These are phyloP conservation scores for Xiphophorus couchianus DNA, from an alignment of 2,113 vertebrate genomes.

Conservation along the genomic window DNA sequence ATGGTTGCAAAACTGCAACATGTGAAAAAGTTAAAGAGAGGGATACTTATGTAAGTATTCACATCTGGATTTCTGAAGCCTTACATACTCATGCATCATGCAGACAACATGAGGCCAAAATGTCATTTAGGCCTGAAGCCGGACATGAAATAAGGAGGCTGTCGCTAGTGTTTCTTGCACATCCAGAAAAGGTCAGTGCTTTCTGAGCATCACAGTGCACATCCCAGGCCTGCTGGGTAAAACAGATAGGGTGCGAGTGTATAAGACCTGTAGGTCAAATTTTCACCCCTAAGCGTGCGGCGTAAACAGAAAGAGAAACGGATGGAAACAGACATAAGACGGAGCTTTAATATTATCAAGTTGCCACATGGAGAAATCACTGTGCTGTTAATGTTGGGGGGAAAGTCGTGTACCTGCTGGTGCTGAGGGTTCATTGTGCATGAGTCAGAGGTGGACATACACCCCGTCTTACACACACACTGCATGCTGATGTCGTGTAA, in stretches of 20 bases:
- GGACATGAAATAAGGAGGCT: slow-evolving; percentile 25
- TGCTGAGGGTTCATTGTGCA: slow-evolving; percentile 53
- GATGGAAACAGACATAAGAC: slow-evolving; percentile 26
- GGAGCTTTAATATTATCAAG: slow-evolving; percentile 57
- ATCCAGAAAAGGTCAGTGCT: slow-evolving; percentile 58
- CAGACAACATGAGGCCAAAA: slow-evolving; percentile 22
- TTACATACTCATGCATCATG: slow-evolving; percentile 4
- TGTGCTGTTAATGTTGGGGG: slow-evolving; percentile 52
- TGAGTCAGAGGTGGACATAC: slow-evolving; percentile 65
- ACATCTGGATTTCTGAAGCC: background rate
- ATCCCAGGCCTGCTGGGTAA: slow-evolving; percentile 23
- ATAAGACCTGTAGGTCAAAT: slow-evolving; percentile 52
- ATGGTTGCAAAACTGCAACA: background rate
- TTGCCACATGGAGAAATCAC: slow-evolving; percentile 58
- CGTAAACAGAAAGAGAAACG: slow-evolving; percentile 16
- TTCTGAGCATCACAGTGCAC: slow-evolving; percentile 36
- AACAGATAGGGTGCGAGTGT: slow-evolving; percentile 49
- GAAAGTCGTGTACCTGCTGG: slow-evolving; percentile 64
- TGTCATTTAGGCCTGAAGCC: slow-evolving; percentile 32
- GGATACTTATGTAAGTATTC: background rate
- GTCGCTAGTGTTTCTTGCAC: slow-evolving; percentile 48
- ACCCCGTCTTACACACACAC: slow-evolving; percentile 25
- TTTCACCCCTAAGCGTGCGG: slow-evolving; percentile 37
- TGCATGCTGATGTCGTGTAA: slow-evolving; percentile 56
- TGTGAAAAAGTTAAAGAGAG: background rate